These are phyloP conservation scores for Perca schrenkii DNA, from an alignment of 2,113 vertebrate species.

Conservation along the genomic window DNA sequence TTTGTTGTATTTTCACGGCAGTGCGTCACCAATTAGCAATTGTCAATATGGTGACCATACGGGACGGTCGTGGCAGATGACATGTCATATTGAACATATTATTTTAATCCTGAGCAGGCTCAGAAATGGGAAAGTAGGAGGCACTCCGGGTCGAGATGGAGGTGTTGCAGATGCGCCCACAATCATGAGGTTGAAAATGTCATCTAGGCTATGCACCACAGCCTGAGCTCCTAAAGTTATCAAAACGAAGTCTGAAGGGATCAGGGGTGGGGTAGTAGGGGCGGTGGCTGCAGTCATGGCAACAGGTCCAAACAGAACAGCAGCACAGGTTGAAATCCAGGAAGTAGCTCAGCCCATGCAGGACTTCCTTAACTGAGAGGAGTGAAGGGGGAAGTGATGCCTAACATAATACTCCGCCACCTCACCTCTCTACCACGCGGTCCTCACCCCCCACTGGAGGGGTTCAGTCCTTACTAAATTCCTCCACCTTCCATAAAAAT, in stretches of 20 bases:
- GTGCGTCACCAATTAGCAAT: constrained; percentile 21
- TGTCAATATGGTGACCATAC: constrained; percentile 57
- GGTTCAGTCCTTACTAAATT: constrained; percentile 35
- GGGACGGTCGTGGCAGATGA: constrained; percentile 25
- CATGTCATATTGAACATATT: constrained; percentile 43
- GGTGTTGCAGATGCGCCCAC: constrained; percentile 7
- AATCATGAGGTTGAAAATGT: not conserved
- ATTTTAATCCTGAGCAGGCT: constrained; percentile 40
- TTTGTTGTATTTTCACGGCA: constrained; percentile 34
- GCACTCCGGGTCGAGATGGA: constrained; percentile 16
- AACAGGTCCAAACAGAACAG: constrained; percentile 67
- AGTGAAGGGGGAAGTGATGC: constrained; percentile 27
- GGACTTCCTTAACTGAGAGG: constrained; percentile 71
- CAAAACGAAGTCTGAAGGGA: constrained; percentile 33
- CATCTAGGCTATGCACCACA: not conserved
- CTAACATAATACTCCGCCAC: constrained; percentile 12
- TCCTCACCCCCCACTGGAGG: not conserved
- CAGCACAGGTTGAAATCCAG: constrained; percentile 56
- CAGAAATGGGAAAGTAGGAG: not conserved
- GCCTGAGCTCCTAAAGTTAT: constrained; percentile 29
- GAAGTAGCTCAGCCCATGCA: constrained; percentile 64
- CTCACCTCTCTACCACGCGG: not conserved
- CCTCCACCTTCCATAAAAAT: constrained; percentile 34
- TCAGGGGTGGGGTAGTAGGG: constrained; percentile 9
- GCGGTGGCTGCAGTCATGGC: constrained; percentile 46